These are phyloP conservation scores for Peromyscus melanophrys DNA, from an alignment of 2,797 vertebrate genomes.

Conservation along the genomic window DNA sequence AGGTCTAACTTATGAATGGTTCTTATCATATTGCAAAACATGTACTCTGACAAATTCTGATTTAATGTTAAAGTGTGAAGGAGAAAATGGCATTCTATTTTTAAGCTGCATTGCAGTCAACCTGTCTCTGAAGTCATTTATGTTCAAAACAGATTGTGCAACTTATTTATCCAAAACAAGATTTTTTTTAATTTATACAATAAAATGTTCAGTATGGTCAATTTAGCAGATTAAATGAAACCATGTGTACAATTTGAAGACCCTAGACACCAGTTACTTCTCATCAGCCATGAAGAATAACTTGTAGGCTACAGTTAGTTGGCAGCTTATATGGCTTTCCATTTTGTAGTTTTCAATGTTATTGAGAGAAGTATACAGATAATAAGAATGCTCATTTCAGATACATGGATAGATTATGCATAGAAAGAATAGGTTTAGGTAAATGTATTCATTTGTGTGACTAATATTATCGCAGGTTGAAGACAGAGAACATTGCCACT, in stretches of 20 bases:
- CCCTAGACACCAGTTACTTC: background rate
- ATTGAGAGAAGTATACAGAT: background rate
- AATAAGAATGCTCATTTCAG: background rate
- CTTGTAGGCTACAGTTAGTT: background rate
- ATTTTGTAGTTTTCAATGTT: background rate
- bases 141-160: background rate
- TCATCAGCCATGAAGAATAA: background rate
- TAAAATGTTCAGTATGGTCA: background rate
- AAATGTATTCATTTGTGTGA: background rate
- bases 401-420: background rate
- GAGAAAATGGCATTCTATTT: conserved; percentile 4
- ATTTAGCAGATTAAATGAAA: background rate
- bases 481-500: background rate
- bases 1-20: conserved; percentile 37
- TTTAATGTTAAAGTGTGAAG: conserved; percentile 33
- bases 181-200: background rate
- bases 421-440: background rate
- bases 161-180: background rate
- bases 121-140: conserved; percentile 15
- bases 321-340: background rate
- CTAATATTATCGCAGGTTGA: background rate
- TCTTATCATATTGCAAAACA: background rate
- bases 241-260: background rate
- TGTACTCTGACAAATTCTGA: conserved; percentile 32
- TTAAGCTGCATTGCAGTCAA: conserved; percentile 21